Evolutionary conservation across 2,888 invertebrate genomes (phyloP).

Genomic region (Rhogogaster chlorosoma): DNA sequence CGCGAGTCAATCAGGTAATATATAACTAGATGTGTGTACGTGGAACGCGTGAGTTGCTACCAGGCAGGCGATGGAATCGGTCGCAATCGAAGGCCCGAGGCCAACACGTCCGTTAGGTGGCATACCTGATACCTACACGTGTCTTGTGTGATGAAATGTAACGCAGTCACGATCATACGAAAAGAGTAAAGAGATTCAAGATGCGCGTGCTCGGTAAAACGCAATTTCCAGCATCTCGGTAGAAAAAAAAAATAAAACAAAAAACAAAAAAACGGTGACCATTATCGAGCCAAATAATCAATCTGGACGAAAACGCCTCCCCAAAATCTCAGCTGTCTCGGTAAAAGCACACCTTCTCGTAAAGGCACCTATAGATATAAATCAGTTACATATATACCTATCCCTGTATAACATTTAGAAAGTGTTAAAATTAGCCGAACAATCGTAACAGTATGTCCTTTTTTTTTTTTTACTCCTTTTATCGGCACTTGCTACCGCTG

Average conservation of each 20-base stretch:
- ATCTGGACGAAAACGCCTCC: not conserved
- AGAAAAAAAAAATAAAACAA: not conserved
- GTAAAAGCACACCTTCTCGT: not conserved
- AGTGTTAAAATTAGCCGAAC: constrained; percentile 17
- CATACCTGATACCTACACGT: constrained; percentile 53
- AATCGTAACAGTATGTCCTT: constrained; percentile 19
- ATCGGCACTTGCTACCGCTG: constrained; percentile 27
- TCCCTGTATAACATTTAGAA: not conserved
- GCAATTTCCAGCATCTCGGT: not conserved
- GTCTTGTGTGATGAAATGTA: constrained; percentile 52
- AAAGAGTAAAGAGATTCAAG: constrained; percentile 17
- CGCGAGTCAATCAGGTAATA: constrained; percentile 15
- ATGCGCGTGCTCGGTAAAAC: constrained; percentile 4
- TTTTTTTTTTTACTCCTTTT: not conserved
- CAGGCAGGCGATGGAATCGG: constrained; percentile 37
- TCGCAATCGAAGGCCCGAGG: constrained; percentile 52
- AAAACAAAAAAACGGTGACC: not conserved
- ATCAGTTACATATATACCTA: no score
- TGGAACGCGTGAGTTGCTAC: constrained; percentile 47
- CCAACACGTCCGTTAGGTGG: constrained; percentile 51
- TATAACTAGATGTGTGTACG: constrained; percentile 42
- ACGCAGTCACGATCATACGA: constrained; percentile 41
- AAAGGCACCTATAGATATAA: not conserved
- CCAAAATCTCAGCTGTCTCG: not conserved
- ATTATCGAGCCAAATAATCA: not conserved